These are phyloP conservation scores for Sparidentex hasta DNA, from an alignment of 2,797 vertebrate genomes.

Conservation along the genomic window DNA sequence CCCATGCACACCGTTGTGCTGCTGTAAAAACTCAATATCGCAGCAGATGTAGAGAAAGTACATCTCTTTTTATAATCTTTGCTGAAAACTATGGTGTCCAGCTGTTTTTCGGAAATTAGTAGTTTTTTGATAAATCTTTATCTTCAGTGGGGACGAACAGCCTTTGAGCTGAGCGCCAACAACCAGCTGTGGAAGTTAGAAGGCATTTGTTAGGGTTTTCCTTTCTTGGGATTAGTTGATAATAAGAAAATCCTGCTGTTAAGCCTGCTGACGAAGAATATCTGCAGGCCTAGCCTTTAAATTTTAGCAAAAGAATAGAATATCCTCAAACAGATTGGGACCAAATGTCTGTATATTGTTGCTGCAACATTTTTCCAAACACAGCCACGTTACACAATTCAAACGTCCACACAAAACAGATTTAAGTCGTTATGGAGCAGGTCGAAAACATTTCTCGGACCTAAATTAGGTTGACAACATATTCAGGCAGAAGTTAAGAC, in stretches of 20 bases:
- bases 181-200: background rate
- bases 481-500: conserved; percentile 12
- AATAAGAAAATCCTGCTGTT: background rate
- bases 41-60: background rate
- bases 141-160: background rate
- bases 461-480: conserved; percentile 9
- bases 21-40: background rate
- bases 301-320: background rate
- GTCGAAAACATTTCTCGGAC: conserved; percentile 30
- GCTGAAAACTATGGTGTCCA: background rate
- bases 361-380: conserved; percentile 5
- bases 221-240: background rate
- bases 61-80: background rate
- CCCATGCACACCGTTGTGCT: background rate
- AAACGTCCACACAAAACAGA: background rate
- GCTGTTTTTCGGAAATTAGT: background rate
- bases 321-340: background rate
- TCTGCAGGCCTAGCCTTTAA: background rate
- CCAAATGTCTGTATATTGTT: background rate
- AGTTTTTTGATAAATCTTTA: background rate
- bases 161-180: background rate
- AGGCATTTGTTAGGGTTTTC: background rate
- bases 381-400: conserved; percentile 7
- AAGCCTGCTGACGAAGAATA: background rate
- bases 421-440: conserved; percentile 24